These are phyloP conservation scores for Lepus oiostolus DNA, from an alignment of 2,797 vertebrate genomes.

Conservation along the genomic window DNA sequence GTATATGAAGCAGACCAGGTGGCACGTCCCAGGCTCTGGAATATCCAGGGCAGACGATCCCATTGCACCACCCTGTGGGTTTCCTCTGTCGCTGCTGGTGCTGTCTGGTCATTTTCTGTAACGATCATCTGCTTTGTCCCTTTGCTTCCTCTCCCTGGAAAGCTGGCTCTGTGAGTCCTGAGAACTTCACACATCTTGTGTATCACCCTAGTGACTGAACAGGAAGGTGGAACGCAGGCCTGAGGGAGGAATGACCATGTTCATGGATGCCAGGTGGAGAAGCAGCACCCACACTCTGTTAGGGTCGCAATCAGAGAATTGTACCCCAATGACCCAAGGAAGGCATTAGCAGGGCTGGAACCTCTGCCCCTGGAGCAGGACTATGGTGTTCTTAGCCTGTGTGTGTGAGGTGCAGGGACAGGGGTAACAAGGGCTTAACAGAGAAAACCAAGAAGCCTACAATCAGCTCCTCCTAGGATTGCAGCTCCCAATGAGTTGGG, in stretches of 20 bases:
- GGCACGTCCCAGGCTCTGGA: neutral
- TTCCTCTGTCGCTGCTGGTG: neutral
- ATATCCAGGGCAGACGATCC: neutral
- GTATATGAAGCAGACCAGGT: neutral
- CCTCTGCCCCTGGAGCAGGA: neutral
- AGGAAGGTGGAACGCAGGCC: neutral
- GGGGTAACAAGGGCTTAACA: neutral
- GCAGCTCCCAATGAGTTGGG: neutral
- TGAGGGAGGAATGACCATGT: neutral
- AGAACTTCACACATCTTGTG: neutral
- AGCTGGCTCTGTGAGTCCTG: neutral
- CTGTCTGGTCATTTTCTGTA: slow-evolving; percentile 8
- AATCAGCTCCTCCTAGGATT: neutral
- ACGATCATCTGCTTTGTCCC: neutral
- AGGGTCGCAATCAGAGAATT: neutral
- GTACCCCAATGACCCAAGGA: neutral
- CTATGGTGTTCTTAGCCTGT: neutral
- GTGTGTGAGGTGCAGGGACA: too few species aligned
- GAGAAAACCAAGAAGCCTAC: neutral
- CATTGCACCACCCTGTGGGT: neutral
- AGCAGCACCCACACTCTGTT: neutral
- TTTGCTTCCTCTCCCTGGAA: neutral
- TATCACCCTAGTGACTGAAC: neutral
- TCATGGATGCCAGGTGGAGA: neutral
- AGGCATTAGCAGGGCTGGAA: neutral